Percentiles rank a stretch among this genome's conserved stretches.
Conservation (phyloP, 1,140 invertebrate species). For the Drosophila truncata region DNA sequence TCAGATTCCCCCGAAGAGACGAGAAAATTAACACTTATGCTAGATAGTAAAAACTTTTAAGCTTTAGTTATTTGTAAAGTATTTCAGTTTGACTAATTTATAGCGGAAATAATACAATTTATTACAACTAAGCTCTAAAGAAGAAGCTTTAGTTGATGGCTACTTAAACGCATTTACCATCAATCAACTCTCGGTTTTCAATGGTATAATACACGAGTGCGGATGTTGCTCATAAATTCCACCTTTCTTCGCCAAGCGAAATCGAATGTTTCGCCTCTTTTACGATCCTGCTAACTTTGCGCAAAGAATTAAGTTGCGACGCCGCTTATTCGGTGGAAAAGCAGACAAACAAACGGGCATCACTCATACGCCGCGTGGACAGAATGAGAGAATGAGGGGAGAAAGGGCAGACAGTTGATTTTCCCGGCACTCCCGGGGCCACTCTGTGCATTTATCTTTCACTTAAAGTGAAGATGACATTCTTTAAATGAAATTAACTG, state of each 20-base stretch:
- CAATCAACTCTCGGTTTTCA: constrained; percentile 48
- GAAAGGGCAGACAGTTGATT: constrained; percentile 66
- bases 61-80: not conserved
- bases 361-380: constrained; percentile 67
- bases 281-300: constrained; percentile 18
- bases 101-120: not conserved
- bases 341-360: constrained; percentile 50
- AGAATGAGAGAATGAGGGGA: constrained; percentile 50
- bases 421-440: constrained; percentile 45
- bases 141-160: not conserved
- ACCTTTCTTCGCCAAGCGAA: constrained; percentile 48
- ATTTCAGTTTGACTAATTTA: not conserved
- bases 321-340: constrained; percentile 27
- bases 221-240: constrained; percentile 50
- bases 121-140: not conserved
- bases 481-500: constrained; percentile 85
- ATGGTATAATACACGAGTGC: constrained; percentile 45
- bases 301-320: constrained; percentile 38
- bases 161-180: constrained; percentile 46
- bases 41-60: not conserved
- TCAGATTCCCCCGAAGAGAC: not conserved
- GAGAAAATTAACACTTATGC: not conserved
- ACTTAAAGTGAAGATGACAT: constrained; percentile 85
- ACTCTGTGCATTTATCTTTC: constrained; percentile 80
- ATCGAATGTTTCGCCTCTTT: constrained; percentile 39